Percentiles rank a stretch among this genome's conserved stretches.
These are phyloP conservation scores for Misgurnus anguillicaudatus DNA, from an alignment of 2,113 vertebrate genomes.

Conservation along the genomic window DNA sequence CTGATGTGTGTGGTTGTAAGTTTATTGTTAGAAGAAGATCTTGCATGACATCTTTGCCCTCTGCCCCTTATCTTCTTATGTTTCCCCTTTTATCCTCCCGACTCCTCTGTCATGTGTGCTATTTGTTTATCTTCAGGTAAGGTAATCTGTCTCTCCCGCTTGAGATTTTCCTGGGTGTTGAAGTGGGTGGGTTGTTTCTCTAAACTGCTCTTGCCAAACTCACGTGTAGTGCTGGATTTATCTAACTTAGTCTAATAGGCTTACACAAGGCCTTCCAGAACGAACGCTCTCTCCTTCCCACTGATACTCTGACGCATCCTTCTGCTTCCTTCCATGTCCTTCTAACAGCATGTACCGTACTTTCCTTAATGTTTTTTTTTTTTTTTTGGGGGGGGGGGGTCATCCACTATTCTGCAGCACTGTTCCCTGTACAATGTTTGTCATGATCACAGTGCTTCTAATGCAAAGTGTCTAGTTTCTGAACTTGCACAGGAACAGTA, in stretches of 20 bases:
- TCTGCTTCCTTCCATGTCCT: neutral
- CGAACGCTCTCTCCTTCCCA: neutral
- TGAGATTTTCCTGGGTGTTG: neutral
- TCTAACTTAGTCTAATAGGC: conserved; percentile 24
- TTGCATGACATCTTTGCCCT: conserved; percentile 14
- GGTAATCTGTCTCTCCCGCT: conserved; percentile 12
- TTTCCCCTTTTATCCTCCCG: neutral
- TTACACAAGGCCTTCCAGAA: conserved; percentile 19
- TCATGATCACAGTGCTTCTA: neutral
- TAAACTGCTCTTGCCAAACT: conserved; percentile 31
- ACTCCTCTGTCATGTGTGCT: neutral
- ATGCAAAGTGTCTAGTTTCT: conserved; percentile 19
- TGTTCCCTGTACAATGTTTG: neutral
- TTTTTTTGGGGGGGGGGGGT: too few relatives aligned
- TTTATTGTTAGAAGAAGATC: conserved; percentile 24
- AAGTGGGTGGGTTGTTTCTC: neutral
- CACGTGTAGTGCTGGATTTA: conserved; percentile 32
- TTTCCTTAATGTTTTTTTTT: neutral
- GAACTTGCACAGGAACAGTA: neutral
- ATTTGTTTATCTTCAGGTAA: conserved; percentile 21
- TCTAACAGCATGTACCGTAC: conserved; percentile 13
- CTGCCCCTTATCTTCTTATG: neutral
- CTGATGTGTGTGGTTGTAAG: neutral
- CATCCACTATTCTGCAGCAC: too few relatives aligned
- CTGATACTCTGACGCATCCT: conserved; percentile 20